Conservation (phyloP, 1,140 invertebrate species). For the Laodelphax striatellus region DNA sequence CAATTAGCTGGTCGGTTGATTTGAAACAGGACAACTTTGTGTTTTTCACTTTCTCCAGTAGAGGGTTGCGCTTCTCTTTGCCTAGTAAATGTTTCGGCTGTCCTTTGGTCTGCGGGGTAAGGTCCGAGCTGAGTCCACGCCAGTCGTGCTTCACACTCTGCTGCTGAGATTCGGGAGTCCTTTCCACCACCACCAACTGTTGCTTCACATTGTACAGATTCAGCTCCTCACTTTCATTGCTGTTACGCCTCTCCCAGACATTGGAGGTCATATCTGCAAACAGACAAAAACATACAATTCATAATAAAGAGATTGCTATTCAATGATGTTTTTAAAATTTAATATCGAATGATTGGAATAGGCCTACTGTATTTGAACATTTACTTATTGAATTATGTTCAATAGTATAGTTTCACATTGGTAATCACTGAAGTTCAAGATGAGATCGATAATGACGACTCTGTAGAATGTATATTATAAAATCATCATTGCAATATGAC, state of each 20-base stretch:
- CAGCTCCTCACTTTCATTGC: conserved; percentile 50
- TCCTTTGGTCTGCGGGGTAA: conserved; percentile 32
- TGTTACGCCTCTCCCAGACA: conserved; percentile 48
- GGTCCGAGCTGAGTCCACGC: conserved; percentile 23
- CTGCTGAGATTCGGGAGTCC: conserved; percentile 33
- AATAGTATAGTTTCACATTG: too few relatives aligned
- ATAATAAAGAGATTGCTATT: neutral
- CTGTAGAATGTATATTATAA: too few relatives aligned
- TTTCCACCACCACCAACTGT: conserved; percentile 41
- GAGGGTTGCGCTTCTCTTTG: conserved; percentile 50
- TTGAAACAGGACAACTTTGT: conserved; percentile 55
- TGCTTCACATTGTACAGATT: conserved; percentile 53
- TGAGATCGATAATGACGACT: too few relatives aligned
- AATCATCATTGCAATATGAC: too few relatives aligned
- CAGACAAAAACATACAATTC: neutral
- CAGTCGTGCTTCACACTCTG: conserved; percentile 30
- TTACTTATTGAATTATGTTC: too few relatives aligned
- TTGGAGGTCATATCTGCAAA: conserved; percentile 50
- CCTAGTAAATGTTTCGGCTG: conserved; percentile 35
- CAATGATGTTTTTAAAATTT: neutral
- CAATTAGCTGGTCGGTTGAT: conserved; percentile 29
- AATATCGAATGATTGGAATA: too few relatives aligned
- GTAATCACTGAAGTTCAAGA: too few relatives aligned
- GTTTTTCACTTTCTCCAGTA: conserved; percentile 56
- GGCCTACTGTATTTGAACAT: too few relatives aligned